Evolutionary conservation across 2,113 vertebrate genomes (phyloP), one percentile per base, ranked within the genome.

Genomic region (Laterallus jamaicensis): DNA sequence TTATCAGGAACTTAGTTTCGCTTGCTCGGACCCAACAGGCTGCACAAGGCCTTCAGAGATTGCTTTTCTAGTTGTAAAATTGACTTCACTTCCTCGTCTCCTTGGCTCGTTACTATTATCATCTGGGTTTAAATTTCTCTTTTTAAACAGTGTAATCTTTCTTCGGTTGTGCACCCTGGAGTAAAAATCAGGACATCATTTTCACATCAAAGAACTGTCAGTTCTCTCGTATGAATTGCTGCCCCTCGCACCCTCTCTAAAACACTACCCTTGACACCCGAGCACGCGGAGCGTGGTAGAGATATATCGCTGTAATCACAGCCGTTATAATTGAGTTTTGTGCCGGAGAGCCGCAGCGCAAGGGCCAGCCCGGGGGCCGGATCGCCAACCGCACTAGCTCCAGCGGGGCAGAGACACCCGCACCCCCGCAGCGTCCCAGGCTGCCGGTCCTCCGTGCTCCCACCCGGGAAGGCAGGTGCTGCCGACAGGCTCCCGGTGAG

Each of bases 151-250:
- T 11, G 95, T 94, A 66, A 93, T 95, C 91, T 93, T 94, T 92
- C 78, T 91, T 83, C 76, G 1, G 60, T 18, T 80, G 69, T 28
- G 49, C 74, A 32, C 44, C 52, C 91, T 15, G 52, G 74, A 82
- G 40, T 89, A 5, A 89, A 94, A 91, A 88, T 64, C 56, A 5
- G 67, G 55, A 77, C 80, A 96, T 96, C 86, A 95, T 96, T 97
- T 95, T 97, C 90, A 67, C 87, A 96, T 95, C 94, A 95, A 85
- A 86, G 95, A 93, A 29, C 92, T 97, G 96, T 85, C 96, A 96
- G 90, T 28, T 85, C 47, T 37, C 76, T 22, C 29, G 10, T 94
- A 95, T 63, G 94, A 94, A 97, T 96, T 64, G 93, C 95, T 90
- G 86, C 81, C 81, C 92, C 76, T 47, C 21, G 25, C 88, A 96